Evolutionary conservation across 2,888 invertebrate genomes (phyloP).

Genomic region (Agapostemon virescens): DNA sequence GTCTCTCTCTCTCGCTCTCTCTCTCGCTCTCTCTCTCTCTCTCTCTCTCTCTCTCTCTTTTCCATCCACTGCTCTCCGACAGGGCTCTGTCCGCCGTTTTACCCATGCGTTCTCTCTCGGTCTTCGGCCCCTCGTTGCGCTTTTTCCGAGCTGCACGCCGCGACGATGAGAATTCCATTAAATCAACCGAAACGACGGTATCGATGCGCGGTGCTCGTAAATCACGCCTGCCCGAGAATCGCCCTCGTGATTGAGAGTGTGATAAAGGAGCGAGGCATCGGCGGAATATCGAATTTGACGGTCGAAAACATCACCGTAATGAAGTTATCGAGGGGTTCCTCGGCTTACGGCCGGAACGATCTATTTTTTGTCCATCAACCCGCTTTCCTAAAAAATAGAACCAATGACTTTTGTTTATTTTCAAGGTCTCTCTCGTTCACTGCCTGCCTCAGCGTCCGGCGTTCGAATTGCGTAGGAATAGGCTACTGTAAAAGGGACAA

Average conservation of each 20-base stretch:
- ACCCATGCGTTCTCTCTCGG: not conserved
- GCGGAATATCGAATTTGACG: conserved; percentile 32
- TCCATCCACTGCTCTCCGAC: not conserved
- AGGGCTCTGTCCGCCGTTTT: not conserved
- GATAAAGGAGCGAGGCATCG: conserved; percentile 36
- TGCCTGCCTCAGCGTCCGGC: not conserved
- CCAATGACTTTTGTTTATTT: not conserved
- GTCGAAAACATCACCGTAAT: conserved; percentile 27
- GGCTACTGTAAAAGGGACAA: not conserved
- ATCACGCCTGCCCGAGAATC: conserved; percentile 44
- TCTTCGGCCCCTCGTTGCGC: not conserved
- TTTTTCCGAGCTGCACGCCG: conserved; percentile 5
- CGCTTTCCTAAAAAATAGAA: not conserved
- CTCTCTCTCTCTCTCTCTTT: not conserved
- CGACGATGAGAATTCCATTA: conserved; percentile 47
- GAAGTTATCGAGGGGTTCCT: conserved; percentile 19
- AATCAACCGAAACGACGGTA: conserved; percentile 46
- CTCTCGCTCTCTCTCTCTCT: not conserved
- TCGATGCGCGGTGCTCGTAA: conserved; percentile 43
- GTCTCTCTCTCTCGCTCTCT: not conserved
- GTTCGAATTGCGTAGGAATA: not conserved
- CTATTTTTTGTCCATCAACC: not conserved
- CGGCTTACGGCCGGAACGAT: not conserved
- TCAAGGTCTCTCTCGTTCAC: not conserved
- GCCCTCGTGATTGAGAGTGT: conserved; percentile 33